Base-by-base conservation (phyloP, 2,888 invertebrate species). In the Brachynemurus nebulosus region DNA sequence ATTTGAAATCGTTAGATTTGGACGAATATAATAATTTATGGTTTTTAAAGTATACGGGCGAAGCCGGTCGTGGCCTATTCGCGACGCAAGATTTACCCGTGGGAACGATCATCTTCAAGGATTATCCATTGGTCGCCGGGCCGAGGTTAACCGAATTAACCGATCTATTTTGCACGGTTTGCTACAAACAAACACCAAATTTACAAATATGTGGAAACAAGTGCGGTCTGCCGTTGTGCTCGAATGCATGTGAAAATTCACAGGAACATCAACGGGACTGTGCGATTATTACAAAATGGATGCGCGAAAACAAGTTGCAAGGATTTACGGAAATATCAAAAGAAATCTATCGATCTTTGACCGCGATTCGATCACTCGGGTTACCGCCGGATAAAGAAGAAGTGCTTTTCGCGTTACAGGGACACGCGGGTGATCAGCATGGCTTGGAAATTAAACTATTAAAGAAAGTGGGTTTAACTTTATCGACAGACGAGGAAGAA, bases 221-320 rank as follows among this genome's bases (percentile, higher is more conserved):
- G 40, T 86, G 86, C 58, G 74, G 78, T 3, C 66, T 85, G 53
- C 75, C 79, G 14, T 65, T 88, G 33, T 88, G 88, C 60, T 73
- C 76, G 8, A 63, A 65, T 44, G 57, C 63, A 46, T 86, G 86
- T 61, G 70, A 77, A 57, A 68, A 71, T 52, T 69, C 71, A 4
- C 55, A 62, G 37, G 51, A 55, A 25, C 83, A 83, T 62, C 57
- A 58, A 25, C 60, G 62, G 27, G 82, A 82, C 55, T 83, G 83
- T 60, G 59, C 61, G 30, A 64, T 75, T 40, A 44, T 67, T 5
- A 69, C 80, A 51, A 66, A 67, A 38, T 63, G 64, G 44, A 39
- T 44, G n/a, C 14, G 18, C 4, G 74, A 76, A 71, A 57, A 64
- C 62, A 64, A 17, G 11, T n/a, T 67, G 44, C 57, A 64, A 9